Conservation (phyloP, 2,888 invertebrate genomes). For the Pandemis heparana region DNA sequence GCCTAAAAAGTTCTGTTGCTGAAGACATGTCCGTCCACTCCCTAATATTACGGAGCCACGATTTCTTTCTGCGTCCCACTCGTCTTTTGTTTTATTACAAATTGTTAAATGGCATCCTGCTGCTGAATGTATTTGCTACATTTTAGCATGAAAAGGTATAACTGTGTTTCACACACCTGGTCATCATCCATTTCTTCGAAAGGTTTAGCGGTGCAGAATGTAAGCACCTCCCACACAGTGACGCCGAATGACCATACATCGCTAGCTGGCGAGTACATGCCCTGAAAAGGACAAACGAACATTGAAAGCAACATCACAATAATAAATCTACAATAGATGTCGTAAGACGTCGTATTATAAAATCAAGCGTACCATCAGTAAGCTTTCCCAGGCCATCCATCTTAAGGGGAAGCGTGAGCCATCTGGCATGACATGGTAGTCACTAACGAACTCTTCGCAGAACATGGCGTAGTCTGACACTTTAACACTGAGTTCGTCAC, state of each 20-base stretch:
- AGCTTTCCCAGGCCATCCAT: conserved; percentile 97
- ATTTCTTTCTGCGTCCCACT: too few species aligned
- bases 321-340: neutral
- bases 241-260: conserved; percentile 97
- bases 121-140: too few species aligned
- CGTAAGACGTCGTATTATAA: neutral
- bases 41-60: too few species aligned
- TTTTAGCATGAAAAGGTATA: too few species aligned
- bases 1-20: too few species aligned
- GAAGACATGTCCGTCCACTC: too few species aligned
- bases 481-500: conserved; percentile 91
- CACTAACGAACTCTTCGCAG: conserved; percentile 90
- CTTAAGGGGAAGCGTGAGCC: conserved; percentile 93
- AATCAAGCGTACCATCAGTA: conserved; percentile 87
- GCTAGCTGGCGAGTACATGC: conserved; percentile 94
- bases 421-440: conserved; percentile 94
- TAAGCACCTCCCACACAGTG: conserved; percentile 95
- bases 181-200: conserved; percentile 93
- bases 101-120: too few species aligned
- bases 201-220: conserved; percentile 92
- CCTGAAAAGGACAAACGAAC: conserved; percentile 81
- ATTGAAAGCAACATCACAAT: neutral
- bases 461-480: conserved; percentile 95
- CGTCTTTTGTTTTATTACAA: too few species aligned
- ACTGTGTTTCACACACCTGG: conserved; percentile 83